Conservation (phyloP, 2,113 vertebrate genomes). For the Leucoraja erinaceus region DNA sequence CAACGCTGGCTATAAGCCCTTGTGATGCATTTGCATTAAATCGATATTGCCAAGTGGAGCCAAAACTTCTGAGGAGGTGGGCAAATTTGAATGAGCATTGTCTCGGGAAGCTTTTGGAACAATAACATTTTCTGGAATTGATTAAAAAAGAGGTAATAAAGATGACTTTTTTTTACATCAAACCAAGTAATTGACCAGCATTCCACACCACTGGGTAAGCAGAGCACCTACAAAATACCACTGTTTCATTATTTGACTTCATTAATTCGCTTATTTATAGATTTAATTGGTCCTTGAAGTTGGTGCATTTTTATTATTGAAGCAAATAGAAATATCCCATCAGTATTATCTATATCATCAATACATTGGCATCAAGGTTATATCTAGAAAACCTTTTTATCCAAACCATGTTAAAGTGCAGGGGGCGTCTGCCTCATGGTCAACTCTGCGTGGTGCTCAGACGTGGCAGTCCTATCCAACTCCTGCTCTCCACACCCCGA, state of each 20-base stretch:
- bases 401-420: neutral
- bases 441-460: no score
- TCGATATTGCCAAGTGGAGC: neutral
- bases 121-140: neutral
- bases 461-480: no score
- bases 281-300: neutral
- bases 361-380: neutral
- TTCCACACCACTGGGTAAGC: neutral
- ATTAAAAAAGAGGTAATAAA: neutral
- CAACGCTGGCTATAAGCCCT: neutral
- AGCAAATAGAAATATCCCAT: neutral
- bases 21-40: neutral
- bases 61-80: neutral
- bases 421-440: no score
- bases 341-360: neutral
- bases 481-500: no score
- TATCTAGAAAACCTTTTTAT: neutral
- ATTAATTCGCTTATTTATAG: neutral
- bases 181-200: neutral
- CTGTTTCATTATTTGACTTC: neutral
- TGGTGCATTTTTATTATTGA: neutral
- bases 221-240: neutral
- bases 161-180: neutral
- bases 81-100: neutral
- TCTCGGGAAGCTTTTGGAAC: neutral